Conservation (phyloP, 2,888 invertebrate species). For the Eupeodes latifasciatus region DNA sequence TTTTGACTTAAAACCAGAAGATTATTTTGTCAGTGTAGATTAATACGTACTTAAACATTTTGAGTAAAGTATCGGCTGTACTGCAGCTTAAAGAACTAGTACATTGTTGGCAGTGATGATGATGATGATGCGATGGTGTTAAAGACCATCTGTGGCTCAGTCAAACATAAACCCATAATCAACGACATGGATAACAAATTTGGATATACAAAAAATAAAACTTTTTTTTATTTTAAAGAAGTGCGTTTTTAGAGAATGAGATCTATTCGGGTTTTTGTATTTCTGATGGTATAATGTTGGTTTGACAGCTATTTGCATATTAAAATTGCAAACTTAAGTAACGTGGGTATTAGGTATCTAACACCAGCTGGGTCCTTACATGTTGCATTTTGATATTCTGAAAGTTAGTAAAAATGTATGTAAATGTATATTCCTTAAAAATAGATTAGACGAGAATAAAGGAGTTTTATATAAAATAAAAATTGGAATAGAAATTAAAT, state of each 20-base stretch:
- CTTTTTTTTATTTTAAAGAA: slow-evolving; percentile 30
- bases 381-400: slow-evolving; percentile 29
- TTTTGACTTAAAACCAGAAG: too few relatives aligned
- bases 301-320: slow-evolving; percentile 60
- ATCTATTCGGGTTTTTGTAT: not conserved
- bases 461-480: too few relatives aligned
- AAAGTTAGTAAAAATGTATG: not conserved
- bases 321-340: slow-evolving; percentile 17
- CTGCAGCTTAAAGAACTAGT: slow-evolving; percentile 15
- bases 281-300: not conserved
- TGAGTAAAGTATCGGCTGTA: slow-evolving; percentile 26
- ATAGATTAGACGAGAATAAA: slow-evolving; percentile 40
- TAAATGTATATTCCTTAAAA: slow-evolving; percentile 4
- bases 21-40: slow-evolving; percentile 1
- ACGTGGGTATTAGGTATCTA: not conserved
- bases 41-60: slow-evolving; percentile 16
- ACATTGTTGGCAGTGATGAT: not conserved
- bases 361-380: slow-evolving; percentile 65
- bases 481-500: too few relatives aligned
- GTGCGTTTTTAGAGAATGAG: slow-evolving; percentile 25
- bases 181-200: slow-evolving; percentile 74
- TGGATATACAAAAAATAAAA: slow-evolving; percentile 39
- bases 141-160: slow-evolving; percentile 69
- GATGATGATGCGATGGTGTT: slow-evolving; percentile 18
- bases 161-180: slow-evolving; percentile 59